Conservation (phyloP, 2,888 invertebrate genomes). For the Sinelater perroti region DNA sequence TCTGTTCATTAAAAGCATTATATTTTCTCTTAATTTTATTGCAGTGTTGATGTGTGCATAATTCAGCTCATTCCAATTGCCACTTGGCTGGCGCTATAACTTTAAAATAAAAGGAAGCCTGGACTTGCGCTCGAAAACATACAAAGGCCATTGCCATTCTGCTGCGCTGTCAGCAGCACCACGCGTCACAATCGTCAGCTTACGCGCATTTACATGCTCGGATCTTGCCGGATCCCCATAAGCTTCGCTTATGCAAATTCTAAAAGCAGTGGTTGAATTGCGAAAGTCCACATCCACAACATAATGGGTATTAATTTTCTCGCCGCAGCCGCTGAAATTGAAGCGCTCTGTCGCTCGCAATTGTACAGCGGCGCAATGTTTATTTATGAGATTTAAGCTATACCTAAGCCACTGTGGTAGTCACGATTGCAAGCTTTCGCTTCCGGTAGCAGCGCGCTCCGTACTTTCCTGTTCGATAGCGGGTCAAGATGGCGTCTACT, state of each 20-base stretch:
- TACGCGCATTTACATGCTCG: slow-evolving; percentile 1
- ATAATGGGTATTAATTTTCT: slow-evolving; percentile 19
- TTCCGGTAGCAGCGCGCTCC: slow-evolving; percentile 15
- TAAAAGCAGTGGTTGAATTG: slow-evolving; percentile 15
- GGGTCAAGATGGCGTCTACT: slow-evolving; percentile 21
- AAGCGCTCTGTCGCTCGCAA: slow-evolving; percentile 12
- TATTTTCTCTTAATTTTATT: no score
- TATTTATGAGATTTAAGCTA: slow-evolving; percentile 31
- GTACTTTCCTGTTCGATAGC: slow-evolving; percentile 18
- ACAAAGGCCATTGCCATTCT: no score
- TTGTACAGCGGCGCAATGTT: slow-evolving; percentile 22
- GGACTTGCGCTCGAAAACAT: no score
- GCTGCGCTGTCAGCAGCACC: no score
- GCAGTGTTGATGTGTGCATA: no score
- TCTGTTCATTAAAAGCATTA: no score
- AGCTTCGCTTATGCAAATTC: slow-evolving; percentile 18
- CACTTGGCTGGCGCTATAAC: no score
- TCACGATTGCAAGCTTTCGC: slow-evolving; percentile 18
- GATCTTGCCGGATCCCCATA: slow-evolving; percentile 1
- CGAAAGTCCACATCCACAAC: slow-evolving; percentile 6
- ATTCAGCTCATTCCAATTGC: no score
- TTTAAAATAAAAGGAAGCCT: no score
- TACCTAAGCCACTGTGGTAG: slow-evolving; percentile 17
- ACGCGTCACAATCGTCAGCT: slow-evolving; percentile 14
- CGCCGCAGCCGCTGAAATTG: slow-evolving; percentile 14